A percentile compares a stretch with the other conserved stretches of the same genome.
Conservation (phyloP, 2,888 invertebrate species). For the Heliconius ethilla region DNA sequence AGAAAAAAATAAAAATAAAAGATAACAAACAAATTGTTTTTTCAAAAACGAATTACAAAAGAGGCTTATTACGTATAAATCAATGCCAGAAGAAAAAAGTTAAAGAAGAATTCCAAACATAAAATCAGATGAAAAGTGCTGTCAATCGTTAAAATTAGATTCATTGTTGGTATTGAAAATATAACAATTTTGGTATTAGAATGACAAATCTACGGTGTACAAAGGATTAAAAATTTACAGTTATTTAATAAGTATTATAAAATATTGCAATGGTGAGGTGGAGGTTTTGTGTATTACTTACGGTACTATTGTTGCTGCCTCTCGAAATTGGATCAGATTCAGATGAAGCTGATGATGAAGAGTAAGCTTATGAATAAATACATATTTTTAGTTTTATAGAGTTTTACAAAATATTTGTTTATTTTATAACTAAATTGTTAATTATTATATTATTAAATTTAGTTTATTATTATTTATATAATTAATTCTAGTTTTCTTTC, state of each 20-base stretch:
- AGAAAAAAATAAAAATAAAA: neutral
- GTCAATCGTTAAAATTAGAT: conserved; percentile 61
- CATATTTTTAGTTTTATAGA: neutral
- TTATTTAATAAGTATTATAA: conserved; percentile 46
- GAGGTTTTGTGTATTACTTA: conserved; percentile 65
- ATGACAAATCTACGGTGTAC: conserved; percentile 72
- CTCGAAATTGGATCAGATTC: conserved; percentile 54
- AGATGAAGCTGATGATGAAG: conserved; percentile 65
- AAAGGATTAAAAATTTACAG: conserved; percentile 51
- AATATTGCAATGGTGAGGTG: conserved; percentile 68
- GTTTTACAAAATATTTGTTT: no score
- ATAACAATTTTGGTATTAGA: conserved; percentile 61
- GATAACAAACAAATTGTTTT: neutral
- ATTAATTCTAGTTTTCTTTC: no score
- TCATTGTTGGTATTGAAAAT: conserved; percentile 47
- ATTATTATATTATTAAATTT: no score
- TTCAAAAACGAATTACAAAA: conserved; percentile 8
- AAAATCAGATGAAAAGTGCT: conserved; percentile 59
- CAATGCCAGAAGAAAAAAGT: conserved; percentile 53
- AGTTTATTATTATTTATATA: no score
- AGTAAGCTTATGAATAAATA: conserved; percentile 55
- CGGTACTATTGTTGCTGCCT: conserved; percentile 65
- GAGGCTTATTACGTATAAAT: conserved; percentile 23
- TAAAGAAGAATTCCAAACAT: conserved; percentile 67
- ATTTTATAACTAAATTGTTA: no score